Evolutionary conservation across 2,888 invertebrate genomes (phyloP).

Genomic region (Drosophila nr. perissopoda): DNA sequence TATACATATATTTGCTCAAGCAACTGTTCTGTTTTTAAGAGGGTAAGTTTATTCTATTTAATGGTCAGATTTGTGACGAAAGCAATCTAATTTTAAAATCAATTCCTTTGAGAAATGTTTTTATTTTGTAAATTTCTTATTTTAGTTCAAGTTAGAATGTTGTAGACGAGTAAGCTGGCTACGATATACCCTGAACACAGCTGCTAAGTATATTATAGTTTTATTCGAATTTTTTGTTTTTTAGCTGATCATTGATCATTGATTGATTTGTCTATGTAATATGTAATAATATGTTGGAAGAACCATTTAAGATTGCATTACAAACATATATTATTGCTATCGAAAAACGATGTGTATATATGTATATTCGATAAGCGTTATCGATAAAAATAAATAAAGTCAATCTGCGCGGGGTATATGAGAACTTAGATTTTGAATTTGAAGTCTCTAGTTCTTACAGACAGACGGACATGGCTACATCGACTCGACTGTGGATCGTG

Average conservation of each 20-base stretch:
- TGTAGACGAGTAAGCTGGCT: background rate
- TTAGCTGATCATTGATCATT: background rate
- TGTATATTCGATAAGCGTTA: background rate
- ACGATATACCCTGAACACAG: background rate
- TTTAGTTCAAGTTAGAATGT: background rate
- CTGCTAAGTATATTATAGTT: background rate
- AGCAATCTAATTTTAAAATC: background rate
- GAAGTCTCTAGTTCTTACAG: background rate
- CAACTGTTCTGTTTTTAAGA: background rate
- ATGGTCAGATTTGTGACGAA: background rate
- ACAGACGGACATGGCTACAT: too few species aligned
- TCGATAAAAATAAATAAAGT: background rate
- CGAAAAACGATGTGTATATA: background rate
- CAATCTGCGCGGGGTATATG: too few species aligned
- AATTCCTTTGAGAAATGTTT: background rate
- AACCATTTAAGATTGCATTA: background rate
- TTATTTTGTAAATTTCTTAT: background rate
- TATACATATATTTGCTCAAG: background rate
- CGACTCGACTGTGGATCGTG: background rate
- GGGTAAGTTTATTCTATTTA: background rate
- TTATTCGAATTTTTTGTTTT: background rate
- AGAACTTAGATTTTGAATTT: background rate
- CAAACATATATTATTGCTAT: background rate
- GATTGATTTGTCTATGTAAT: background rate
- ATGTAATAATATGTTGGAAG: background rate